phyloP scores from a whole-genome alignment of 2,797 vertebrate species.

The Selene dorsalis region DNA sequence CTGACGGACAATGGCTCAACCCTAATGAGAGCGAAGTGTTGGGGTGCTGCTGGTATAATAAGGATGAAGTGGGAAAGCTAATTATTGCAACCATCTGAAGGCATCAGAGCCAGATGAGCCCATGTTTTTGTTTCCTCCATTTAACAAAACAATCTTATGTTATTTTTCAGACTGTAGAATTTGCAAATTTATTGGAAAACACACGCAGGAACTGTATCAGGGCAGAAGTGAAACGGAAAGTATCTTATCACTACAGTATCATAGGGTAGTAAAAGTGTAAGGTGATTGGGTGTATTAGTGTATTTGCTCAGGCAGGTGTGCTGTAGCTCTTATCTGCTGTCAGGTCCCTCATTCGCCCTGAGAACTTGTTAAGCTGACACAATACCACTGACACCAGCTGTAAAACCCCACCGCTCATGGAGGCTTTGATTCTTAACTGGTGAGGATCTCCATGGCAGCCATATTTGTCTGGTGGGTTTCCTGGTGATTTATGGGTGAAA shows the following conservation, averaged over 20 bases:
- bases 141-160: background rate
- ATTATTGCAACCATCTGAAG: constrained; percentile 74
- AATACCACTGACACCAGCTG: constrained; percentile 39
- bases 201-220: background rate
- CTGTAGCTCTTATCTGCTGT: constrained; percentile 59
- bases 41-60: constrained; percentile 76
- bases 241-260: constrained; percentile 53
- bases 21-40: constrained; percentile 79
- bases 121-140: constrained; percentile 18
- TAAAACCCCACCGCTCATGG: constrained; percentile 49
- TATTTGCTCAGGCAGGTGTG: constrained; percentile 61
- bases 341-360: constrained; percentile 48
- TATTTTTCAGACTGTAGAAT: background rate
- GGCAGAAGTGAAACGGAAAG: constrained; percentile 45
- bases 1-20: constrained; percentile 64
- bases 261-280: constrained; percentile 42
- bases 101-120: constrained; percentile 44
- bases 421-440: constrained; percentile 12
- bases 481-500: constrained; percentile 60
- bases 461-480: constrained; percentile 51
- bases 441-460: constrained; percentile 32
- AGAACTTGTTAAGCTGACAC: constrained; percentile 53
- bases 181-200: background rate
- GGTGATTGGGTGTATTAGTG: constrained; percentile 24
- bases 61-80: constrained; percentile 72